Percentiles rank a stretch among this genome's conserved stretches.
Evolutionary conservation across 1,140 invertebrate genomes (phyloP).

Genomic region (Drosophila cardini): DNA sequence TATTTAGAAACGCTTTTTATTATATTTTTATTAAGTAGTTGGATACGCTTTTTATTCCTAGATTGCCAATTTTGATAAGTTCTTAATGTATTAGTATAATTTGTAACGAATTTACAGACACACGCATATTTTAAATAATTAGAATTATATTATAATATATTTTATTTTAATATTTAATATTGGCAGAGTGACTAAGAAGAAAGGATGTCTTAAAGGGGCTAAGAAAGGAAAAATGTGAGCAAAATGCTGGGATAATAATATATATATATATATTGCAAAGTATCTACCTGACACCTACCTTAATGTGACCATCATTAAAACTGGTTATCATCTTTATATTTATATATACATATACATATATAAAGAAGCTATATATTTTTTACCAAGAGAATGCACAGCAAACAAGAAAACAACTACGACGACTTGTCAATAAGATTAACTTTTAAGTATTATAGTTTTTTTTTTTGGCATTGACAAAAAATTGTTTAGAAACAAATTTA

Average conservation of each 20-base stretch:
- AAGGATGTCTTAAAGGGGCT: not conserved
- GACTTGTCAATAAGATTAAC: constrained; percentile 50
- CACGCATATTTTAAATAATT: not conserved
- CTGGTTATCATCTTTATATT: not conserved
- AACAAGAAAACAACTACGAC: not conserved
- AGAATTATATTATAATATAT: not conserved
- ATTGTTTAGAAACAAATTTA: not conserved
- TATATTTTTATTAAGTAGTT: not conserved
- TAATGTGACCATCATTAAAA: constrained; percentile 13
- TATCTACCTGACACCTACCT: constrained; percentile 6
- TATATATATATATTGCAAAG: no score
- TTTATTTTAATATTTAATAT: no score
- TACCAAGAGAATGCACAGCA: not conserved
- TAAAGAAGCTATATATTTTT: not conserved
- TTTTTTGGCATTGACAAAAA: constrained; percentile 1
- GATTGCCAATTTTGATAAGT: not conserved
- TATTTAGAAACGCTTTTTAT: not conserved
- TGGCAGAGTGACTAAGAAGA: no score
- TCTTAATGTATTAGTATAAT: no score
- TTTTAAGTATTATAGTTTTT: constrained; percentile 40
- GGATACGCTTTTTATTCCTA: not conserved
- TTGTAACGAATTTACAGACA: no score
- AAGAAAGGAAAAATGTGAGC: not conserved
- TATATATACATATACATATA: not conserved
- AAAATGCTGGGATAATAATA: no score